Base-by-base conservation (phyloP, 2,888 invertebrate species). In the Trileptium ribeirensis region DNA sequence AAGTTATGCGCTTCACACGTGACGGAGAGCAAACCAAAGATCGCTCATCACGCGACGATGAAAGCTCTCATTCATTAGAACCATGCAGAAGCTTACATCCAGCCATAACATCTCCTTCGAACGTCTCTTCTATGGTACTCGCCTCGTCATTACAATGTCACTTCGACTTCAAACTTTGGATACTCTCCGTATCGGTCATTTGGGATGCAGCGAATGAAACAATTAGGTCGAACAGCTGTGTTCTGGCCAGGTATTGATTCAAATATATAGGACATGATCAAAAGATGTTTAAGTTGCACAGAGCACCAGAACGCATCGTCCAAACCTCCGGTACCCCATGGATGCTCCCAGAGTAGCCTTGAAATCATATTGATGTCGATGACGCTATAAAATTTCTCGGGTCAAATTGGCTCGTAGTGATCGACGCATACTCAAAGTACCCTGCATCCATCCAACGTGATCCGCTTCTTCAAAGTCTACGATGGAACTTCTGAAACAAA, bases 301-400 rank as follows among this genome's bases (percentile, higher is more conserved):
- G n/a, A 82, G 80, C 8, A 39, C 31, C 67, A 33, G 34, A 19
- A n/a, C 83, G 34, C 8, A 51, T 24, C 51, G 8, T 8, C 51
- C 51, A 81, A 75, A 29, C 83, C 85, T n/a, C 85, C 0, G 67
- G 86, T 15, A 85, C 85, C 67, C 84, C 84, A 2, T 87, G 85
- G 86, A 82, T 83, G 74, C 84, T 79, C 74, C 86, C 86, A 15
- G 79, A 78, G n/a, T 79, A 81, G 40, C 84, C 85, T n/a, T 87
- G 85, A 86, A 80, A 80, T 15, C 79, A 86, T 8, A 19, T 87
- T 0, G 86, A 86, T 64, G 70, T 86, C 31, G 86, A 87, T 78
- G 85, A 83, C 79, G 86, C 86, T n/a, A 85, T 84, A 33, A 84
- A 82, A 39, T 80, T 83, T 67, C 15, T 81, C 67, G 84, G 83